These are phyloP conservation scores for Tipula lateralis DNA, from an alignment of 2,888 invertebrate genomes.

Conservation along the genomic window DNA sequence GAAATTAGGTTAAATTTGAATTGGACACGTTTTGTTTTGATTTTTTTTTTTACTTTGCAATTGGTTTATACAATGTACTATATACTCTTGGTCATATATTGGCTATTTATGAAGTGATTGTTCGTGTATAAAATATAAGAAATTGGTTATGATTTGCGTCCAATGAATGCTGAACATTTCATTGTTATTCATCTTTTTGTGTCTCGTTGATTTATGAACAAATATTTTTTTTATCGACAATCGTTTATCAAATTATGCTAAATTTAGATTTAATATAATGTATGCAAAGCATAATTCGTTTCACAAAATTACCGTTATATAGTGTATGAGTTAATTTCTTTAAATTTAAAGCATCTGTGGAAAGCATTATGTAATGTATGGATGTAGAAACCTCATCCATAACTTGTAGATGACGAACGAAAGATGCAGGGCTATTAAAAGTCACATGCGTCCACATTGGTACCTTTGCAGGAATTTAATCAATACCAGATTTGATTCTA, in stretches of 20 bases:
- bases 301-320: too few relatives aligned
- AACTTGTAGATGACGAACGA: too few relatives aligned
- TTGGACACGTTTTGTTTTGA: conserved; percentile 11
- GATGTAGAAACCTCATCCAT: too few relatives aligned
- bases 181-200: background rate
- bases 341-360: too few relatives aligned
- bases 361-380: too few relatives aligned
- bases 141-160: background rate
- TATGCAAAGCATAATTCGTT: too few relatives aligned
- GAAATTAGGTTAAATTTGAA: conserved; percentile 11
- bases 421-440: too few relatives aligned
- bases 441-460: too few relatives aligned
- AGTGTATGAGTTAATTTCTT: too few relatives aligned
- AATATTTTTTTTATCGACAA: background rate
- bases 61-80: background rate
- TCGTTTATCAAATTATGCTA: background rate
- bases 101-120: background rate
- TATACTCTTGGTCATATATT: background rate
- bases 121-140: background rate
- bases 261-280: background rate
- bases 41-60: background rate
- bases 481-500: too few relatives aligned
- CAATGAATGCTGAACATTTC: background rate
- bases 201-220: background rate
- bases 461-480: too few relatives aligned